Evolutionary conservation across 2,113 vertebrate genomes (phyloP).

Genomic region (Siniperca chuatsi): DNA sequence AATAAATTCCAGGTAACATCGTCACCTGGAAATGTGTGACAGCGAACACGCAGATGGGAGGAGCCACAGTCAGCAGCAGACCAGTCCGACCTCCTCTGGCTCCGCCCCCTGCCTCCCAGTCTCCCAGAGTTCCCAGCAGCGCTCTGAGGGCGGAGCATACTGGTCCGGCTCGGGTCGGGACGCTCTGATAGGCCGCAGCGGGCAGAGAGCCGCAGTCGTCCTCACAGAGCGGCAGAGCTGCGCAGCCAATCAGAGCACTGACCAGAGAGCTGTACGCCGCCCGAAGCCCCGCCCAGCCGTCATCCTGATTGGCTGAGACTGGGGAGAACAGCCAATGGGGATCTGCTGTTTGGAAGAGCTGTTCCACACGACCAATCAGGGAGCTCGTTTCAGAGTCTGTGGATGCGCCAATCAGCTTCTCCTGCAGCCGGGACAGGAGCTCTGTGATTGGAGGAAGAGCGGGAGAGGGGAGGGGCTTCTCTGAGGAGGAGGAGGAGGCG

Average conservation of each 20-base stretch:
- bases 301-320: not conserved
- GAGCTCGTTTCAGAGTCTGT: not conserved
- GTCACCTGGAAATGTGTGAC: conserved; percentile 75
- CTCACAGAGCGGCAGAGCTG: conserved; percentile 41
- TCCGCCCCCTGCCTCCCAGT: not conserved
- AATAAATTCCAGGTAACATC: too few relatives aligned
- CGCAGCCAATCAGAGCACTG: conserved; percentile 63
- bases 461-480: conserved; percentile 27
- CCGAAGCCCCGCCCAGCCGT: conserved; percentile 29
- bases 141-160: conserved; percentile 49
- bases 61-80: conserved; percentile 53
- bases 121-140: conserved; percentile 53
- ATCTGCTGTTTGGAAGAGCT: conserved; percentile 46
- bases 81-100: too few relatives aligned
- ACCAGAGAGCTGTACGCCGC: conserved; percentile 13
- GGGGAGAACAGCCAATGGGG: conserved; percentile 58
- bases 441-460: conserved; percentile 63
- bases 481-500: conserved; percentile 33
- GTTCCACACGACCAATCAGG: conserved; percentile 41
- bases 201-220: conserved; percentile 26
- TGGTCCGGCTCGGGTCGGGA: not conserved
- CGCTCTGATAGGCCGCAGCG: conserved; percentile 11
- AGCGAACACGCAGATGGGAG: conserved; percentile 60
- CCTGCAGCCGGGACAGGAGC: conserved; percentile 52
- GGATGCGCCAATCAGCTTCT: conserved; percentile 43